These are phyloP conservation scores for Alaudala cheleensis DNA, from an alignment of 2,113 vertebrate species.

Conservation along the genomic window DNA sequence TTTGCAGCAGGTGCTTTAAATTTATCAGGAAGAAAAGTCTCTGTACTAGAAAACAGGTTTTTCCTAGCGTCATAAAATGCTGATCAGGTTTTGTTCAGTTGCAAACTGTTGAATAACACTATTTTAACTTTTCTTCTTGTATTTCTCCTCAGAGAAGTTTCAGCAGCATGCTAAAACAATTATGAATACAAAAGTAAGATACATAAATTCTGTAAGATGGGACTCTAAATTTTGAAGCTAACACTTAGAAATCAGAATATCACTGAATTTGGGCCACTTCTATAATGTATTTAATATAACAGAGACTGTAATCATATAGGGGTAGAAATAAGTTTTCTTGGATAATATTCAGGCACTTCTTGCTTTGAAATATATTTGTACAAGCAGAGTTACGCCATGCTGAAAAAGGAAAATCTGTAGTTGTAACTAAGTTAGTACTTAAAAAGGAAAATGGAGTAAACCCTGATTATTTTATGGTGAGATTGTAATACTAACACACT, in stretches of 20 bases:
- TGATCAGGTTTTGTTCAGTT: neutral
- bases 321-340: neutral
- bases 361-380: neutral
- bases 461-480: neutral
- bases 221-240: neutral
- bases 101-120: neutral
- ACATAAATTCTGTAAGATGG: neutral
- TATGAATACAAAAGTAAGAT: neutral
- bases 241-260: neutral
- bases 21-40: slow-evolving; percentile 7
- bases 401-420: neutral
- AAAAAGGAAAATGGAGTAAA: neutral
- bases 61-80: neutral
- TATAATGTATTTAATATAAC: neutral
- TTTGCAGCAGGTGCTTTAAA: neutral
- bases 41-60: neutral
- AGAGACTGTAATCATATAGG: neutral
- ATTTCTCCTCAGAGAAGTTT: neutral
- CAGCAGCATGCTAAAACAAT: neutral
- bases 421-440: neutral
- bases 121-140: neutral
- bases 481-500: neutral
- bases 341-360: neutral
- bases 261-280: neutral
- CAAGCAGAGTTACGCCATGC: neutral